Base-by-base conservation (phyloP, 2,888 invertebrate species). In the Tetrapedia diversipes region DNA sequence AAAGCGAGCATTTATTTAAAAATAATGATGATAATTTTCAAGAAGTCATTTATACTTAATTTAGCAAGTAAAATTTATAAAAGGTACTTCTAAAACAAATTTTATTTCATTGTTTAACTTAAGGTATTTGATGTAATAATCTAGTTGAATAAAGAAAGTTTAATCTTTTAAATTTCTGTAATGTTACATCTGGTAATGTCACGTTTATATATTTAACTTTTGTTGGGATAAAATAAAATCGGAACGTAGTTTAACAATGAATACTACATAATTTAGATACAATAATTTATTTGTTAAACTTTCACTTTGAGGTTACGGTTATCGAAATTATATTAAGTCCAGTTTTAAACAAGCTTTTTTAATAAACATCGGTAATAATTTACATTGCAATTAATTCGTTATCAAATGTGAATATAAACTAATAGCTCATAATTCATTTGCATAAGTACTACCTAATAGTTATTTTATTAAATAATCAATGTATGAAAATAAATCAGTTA, bases 301-400 rank as follows among this genome's bases (percentile, higher is more conserved):
- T 32, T 41, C 24, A 47, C 11, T 32, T 69, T 69, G 41, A 73
- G 73, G 73, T 73, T 73, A 70, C 2, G 10, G 1, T 27, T 51
- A 10, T 24, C 6, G 11, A 32, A 54, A 22, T 34, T 54, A 0
- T 19, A 27, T 69, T 24, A 22, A 56, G 16, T n/a, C 47, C 7
- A 11, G 16, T 57, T 66, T 51, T 11, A 16, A 63, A 61, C 39
- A 16, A 49, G n/a, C 24, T 39, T 16, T 14, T 32, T 32, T 6
- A 22, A 27, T 16, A 29, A 4, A 7, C 11, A 43, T 45, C 6
- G 19, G 4, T 8, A 34, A 45, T 11, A 56, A 53, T 47, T 29
- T 19, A 6, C 6, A 27, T 27, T 29, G 19, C 4, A 19, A 43
- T 11, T 14, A 39, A 56, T 64, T 47, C 19, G 11, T 10, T 22